Evolutionary conservation across 2,888 invertebrate genomes (phyloP).

Genomic region (Drosophila flavopinicola): DNA sequence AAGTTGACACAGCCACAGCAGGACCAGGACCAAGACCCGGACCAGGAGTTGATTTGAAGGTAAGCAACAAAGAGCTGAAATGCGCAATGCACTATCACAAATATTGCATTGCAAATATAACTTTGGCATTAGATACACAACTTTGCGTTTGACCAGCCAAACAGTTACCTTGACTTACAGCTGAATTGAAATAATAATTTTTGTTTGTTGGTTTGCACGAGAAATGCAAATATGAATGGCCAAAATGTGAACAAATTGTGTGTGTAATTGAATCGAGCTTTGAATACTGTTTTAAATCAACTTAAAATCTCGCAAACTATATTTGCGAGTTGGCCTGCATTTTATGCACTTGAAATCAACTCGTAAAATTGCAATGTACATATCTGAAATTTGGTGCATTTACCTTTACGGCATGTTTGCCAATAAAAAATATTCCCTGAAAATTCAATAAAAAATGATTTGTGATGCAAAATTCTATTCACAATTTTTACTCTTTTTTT

Average conservation of each 20-base stretch:
- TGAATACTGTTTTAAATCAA: background rate
- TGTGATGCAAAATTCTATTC: constrained; percentile 50
- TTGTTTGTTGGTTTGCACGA: background rate
- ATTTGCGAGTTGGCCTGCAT: background rate
- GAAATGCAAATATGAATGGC: constrained; percentile 12
- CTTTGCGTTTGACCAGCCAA: constrained; percentile 13
- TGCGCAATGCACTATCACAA: constrained; percentile 41
- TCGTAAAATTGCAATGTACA: constrained; percentile 21
- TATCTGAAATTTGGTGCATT: constrained; percentile 51
- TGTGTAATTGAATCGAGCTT: constrained; percentile 38
- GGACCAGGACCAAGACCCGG: constrained; percentile 9
- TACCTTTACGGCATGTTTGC: constrained; percentile 58
- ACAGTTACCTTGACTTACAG: background rate
- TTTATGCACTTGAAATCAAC: background rate
- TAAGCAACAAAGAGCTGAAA: constrained; percentile 67
- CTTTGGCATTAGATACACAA: constrained; percentile 17
- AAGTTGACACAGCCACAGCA: constrained; percentile 63
- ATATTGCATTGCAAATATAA: constrained; percentile 20
- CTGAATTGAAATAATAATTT: constrained; percentile 5
- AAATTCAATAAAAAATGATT: constrained; percentile 80
- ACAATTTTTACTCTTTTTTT: constrained; percentile 13
- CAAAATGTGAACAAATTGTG: constrained; percentile 12
- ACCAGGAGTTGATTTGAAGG: constrained; percentile 62
- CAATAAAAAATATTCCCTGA: constrained; percentile 76
- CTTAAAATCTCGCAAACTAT: constrained; percentile 10